Base-by-base conservation (phyloP, 37 sponge, comb jelly and placozoan species). In the Spongia lamella region DNA sequence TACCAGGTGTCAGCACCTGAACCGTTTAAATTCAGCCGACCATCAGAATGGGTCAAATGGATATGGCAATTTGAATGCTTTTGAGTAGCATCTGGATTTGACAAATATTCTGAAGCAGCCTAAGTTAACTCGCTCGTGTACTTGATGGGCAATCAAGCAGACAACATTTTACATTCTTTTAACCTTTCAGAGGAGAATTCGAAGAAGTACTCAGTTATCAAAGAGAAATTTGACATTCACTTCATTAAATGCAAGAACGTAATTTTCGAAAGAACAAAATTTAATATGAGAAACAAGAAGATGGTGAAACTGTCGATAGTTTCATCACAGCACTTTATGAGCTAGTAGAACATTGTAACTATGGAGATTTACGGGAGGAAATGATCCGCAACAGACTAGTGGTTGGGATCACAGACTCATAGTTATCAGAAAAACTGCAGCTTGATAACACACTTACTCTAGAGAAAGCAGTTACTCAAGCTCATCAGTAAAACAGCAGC, bases 331-430 rank as follows among this genome's bases (percentile, higher is more conserved):
- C 24, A 29, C 66, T 64, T 29, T 34, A 64, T 34, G n/a, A 22
- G 22, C 30, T 64, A 27, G 66, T 34, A 64, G 66, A 64, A 27
- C 66, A 64, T 64, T 64, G 66, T 64, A 34, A 30, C 33, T 64
- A 35, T 34, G 30, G 66, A 27, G 37, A 64, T 64, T 4, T 64
- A 64, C 66, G 37, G 6, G 66, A 64, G 22, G 66, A 64, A 27
- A 21, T 64, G 66, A 64, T 64, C 30, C 24, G 66, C 25, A 34
- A 64, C 7, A 30, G 66, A 34, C 25, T 64, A 29, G 66, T 64
- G 25, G 66, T 64, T 30, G 3, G 66, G 21, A 30, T 64, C 24
- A 29, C 21, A 64, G 66, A 64, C 37, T 22, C 29, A 35, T 21
- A 29, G 21, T 34, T 64, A 21, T 64, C 37, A 64, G 66, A 64